Percentiles rank a stretch among this genome's conserved stretches.
Evolutionary conservation across 1,140 invertebrate genomes (phyloP).

Genomic region (Hyles vespertilio): DNA sequence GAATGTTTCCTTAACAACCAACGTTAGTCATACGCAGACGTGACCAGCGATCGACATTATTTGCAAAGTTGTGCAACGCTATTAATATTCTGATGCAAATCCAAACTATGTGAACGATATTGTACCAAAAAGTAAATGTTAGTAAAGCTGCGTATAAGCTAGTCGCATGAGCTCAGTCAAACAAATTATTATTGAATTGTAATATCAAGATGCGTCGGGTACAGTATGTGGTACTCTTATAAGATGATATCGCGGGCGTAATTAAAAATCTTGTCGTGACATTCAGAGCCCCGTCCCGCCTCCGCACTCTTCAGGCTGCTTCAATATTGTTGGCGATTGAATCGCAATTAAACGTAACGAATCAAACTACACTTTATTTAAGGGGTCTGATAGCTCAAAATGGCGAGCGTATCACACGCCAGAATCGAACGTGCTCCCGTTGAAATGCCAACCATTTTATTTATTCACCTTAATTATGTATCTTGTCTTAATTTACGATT

Average conservation of each 20-base stretch:
- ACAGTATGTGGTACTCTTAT: slow-evolving; percentile 59
- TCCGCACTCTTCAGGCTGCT: slow-evolving; percentile 65
- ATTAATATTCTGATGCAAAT: not conserved
- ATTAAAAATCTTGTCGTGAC: slow-evolving; percentile 76
- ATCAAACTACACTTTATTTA: slow-evolving; percentile 73
- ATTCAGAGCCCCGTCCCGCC: slow-evolving; percentile 67
- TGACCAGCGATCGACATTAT: too few species aligned
- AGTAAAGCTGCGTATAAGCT: too few species aligned
- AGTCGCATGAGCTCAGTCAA: slow-evolving; percentile 19
- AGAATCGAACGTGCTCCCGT: slow-evolving; percentile 72
- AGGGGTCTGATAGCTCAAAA: slow-evolving; percentile 69
- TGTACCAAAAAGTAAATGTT: too few species aligned
- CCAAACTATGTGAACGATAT: too few species aligned
- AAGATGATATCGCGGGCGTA: slow-evolving; percentile 72
- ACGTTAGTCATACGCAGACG: too few species aligned
- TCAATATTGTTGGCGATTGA: slow-evolving; percentile 73
- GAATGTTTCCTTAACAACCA: not conserved
- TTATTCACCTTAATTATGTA: slow-evolving; percentile 76
- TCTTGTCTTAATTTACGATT: slow-evolving; percentile 76
- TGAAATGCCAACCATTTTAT: slow-evolving; percentile 75
- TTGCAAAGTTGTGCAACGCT: too few species aligned
- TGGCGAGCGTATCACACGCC: slow-evolving; percentile 50
- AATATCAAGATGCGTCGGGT: slow-evolving; percentile 63
- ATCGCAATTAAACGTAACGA: slow-evolving; percentile 73
- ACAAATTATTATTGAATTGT: slow-evolving; percentile 70